Evolutionary conservation across 2,888 invertebrate genomes (phyloP), one percentile per base, ranked within the genome.

Genomic region (Lacanobia oleracea): DNA sequence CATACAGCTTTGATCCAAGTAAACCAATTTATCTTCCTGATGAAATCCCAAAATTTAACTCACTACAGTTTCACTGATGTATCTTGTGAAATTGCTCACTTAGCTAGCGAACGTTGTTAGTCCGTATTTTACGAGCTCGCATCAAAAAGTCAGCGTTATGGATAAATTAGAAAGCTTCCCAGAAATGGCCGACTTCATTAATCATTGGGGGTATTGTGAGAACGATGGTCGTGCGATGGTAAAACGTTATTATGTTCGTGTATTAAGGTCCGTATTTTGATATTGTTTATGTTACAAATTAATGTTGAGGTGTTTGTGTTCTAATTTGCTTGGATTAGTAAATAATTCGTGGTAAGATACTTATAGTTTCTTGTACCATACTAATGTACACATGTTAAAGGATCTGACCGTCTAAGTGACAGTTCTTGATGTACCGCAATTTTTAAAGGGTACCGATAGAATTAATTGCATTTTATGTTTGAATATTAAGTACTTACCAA

Each of bases 131-230:
- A 78, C 67, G 75, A 79, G 61, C 23, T 74, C 75, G 69, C 85
- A 79, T 87, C 83, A 81, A 81, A 84, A 83, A 85, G 84, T 85
- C 86, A 65, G 75, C 80, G 72, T 82, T 79, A 83, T 79, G 80
- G 83, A 88, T 86, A 86, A 80, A 76, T 85, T 84, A 83, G 84
- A 88, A 79, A 83, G 86, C 75, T 76, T 71, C 67, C 62, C 67
- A 72, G 79, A 72, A 75, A 75, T 67, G 61, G 65, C 33, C 33
- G 62, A 69, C 54, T 83, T 82, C 87, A 88, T 88, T 88, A 86
- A 88, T 88, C 89, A 89, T 83, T 50, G 67, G 62, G 53, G 12
- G 61, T 70, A 75, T 85, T 77, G 59, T 70, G 74, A 48, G 64
- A 45, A 77, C 73, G 83, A 83, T 76, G 50, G 23, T 69, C 54